These are phyloP conservation scores for Germaria angustata DNA, from an alignment of 2,888 invertebrate genomes.

Conservation along the genomic window DNA sequence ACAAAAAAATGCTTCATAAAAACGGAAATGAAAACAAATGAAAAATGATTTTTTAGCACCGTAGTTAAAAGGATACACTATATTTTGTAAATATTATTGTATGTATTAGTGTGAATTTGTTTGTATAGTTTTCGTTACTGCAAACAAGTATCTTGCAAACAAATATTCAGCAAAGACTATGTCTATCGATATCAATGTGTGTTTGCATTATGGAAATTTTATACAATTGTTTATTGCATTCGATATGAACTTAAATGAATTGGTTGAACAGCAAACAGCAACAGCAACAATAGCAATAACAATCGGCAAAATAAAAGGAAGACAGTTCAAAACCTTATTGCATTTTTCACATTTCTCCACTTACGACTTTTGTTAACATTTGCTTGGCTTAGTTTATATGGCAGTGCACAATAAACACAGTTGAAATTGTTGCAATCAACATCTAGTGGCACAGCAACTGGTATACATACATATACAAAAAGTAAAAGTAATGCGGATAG, in stretches of 20 bases:
- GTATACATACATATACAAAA: not conserved
- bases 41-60: constrained; percentile 64
- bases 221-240: constrained; percentile 59
- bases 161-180: not conserved
- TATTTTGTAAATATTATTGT: not conserved
- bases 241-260: constrained; percentile 62
- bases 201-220: constrained; percentile 41
- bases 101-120: not conserved
- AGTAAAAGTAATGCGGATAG: not conserved
- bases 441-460: constrained; percentile 25
- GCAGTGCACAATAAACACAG: constrained; percentile 16
- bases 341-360: constrained; percentile 41
- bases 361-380: constrained; percentile 27
- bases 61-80: constrained; percentile 37
- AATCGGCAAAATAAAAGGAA: not conserved
- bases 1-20: constrained; percentile 58
- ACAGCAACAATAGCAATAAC: not conserved
- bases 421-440: constrained; percentile 25
- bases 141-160: constrained; percentile 17
- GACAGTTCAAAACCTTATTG: constrained; percentile 37
- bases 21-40: constrained; percentile 64
- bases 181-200: not conserved
- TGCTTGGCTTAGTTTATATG: not conserved
- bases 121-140: not conserved
- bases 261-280: constrained; percentile 48